Percentiles rank a stretch among this genome's conserved stretches.
Evolutionary conservation across 2,888 invertebrate species (phyloP).

Genomic region (Lasioglossum villosulum): DNA sequence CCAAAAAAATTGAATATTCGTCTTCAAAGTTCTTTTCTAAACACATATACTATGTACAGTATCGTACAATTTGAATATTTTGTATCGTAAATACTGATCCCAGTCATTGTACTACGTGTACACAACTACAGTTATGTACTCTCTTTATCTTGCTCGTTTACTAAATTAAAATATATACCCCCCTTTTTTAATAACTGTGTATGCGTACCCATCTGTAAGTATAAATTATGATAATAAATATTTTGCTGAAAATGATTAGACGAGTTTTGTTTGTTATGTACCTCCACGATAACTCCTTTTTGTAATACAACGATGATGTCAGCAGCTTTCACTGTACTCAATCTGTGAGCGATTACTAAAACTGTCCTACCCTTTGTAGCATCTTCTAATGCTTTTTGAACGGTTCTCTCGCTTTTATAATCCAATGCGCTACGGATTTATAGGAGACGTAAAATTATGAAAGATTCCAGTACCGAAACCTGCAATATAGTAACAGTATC

Average conservation of each 20-base stretch:
- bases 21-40: not conserved
- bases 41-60: conserved; percentile 6
- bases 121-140: conserved; percentile 64
- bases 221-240: conserved; percentile 28
- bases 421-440: conserved; percentile 91
- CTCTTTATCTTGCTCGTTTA: conserved; percentile 90
- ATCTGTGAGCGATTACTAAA: conserved; percentile 96
- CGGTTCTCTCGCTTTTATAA: conserved; percentile 95
- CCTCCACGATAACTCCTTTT: conserved; percentile 93
- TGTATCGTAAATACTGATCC: conserved; percentile 26
- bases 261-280: conserved; percentile 78
- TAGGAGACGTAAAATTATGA: conserved; percentile 41
- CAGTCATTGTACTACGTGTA: conserved; percentile 31
- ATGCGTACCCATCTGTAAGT: conserved; percentile 91
- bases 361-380: conserved; percentile 95
- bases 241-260: conserved; percentile 14
- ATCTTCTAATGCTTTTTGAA: conserved; percentile 94
- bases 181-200: conserved; percentile 90
- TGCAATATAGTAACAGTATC: not conserved
- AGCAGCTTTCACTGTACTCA: conserved; percentile 96
- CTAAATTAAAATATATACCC: conserved; percentile 94
- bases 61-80: conserved; percentile 42
- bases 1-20: conserved; percentile 35
- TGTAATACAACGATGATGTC: conserved; percentile 96
- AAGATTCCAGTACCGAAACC: conserved; percentile 1